Conservation (phyloP, 2,797 vertebrate species). For the Pseudochirops cupreus region DNA sequence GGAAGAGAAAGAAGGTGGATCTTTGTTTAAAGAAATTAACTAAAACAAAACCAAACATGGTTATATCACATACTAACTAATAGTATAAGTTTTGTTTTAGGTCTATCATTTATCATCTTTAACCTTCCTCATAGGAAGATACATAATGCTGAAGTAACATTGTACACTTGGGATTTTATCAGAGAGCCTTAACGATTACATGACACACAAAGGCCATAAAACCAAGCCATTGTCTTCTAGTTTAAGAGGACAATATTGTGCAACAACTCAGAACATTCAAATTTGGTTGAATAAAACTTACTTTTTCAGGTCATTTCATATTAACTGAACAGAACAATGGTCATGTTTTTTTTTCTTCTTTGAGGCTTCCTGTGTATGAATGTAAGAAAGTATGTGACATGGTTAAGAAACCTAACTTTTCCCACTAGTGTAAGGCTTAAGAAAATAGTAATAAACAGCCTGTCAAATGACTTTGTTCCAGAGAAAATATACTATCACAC, state of each 20-base stretch:
- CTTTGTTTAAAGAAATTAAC: neutral
- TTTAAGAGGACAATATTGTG: neutral
- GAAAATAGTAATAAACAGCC: neutral
- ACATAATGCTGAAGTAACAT: slow-evolving; percentile 21
- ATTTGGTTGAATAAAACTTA: neutral
- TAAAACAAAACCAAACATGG: neutral
- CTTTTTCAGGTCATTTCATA: slow-evolving; percentile 1
- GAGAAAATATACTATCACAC: slow-evolving; percentile 60
- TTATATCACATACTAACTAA: slow-evolving; percentile 25
- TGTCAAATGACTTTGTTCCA: slow-evolving; percentile 24
- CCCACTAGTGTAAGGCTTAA: neutral
- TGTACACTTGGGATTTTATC: slow-evolving; percentile 30
- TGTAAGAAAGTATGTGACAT: slow-evolving; percentile 28
- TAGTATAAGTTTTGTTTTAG: slow-evolving; percentile 35
- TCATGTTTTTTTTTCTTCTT: neutral
- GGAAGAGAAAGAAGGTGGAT: neutral
- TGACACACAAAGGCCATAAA: slow-evolving; percentile 28
- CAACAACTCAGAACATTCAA: slow-evolving; percentile 39
- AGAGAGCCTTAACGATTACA: slow-evolving; percentile 43
- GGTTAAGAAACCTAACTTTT: neutral
- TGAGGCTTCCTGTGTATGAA: neutral
- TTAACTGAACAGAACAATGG: slow-evolving; percentile 21
- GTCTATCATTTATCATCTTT: slow-evolving; percentile 10
- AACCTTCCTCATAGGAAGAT: slow-evolving; percentile 35
- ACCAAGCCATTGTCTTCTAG: slow-evolving; percentile 7